Evolutionary conservation across 2,888 invertebrate species (phyloP).

Genomic region (Herminia tarsipennalis): DNA sequence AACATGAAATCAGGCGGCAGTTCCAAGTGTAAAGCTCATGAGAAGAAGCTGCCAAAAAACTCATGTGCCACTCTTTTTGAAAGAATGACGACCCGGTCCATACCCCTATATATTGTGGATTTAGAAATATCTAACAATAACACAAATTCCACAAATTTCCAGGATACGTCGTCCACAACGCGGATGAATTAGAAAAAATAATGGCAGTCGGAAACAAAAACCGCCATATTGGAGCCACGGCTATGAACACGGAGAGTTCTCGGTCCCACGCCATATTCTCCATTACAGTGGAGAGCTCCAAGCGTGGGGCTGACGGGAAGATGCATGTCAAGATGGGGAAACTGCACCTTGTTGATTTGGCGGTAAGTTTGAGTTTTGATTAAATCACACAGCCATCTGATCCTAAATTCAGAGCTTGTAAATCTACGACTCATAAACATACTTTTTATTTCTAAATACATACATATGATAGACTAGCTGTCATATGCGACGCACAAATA

Average conservation of each 20-base stretch:
- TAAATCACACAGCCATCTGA: no score
- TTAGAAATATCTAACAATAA: neutral
- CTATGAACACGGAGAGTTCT: slow-evolving; percentile 99
- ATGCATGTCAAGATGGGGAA: slow-evolving; percentile 98
- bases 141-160: slow-evolving; percentile 49
- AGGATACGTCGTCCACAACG: slow-evolving; percentile 98
- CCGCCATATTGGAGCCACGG: slow-evolving; percentile 91
- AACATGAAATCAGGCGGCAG: no score
- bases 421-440: no score
- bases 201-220: slow-evolving; percentile 99
- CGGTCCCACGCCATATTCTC: slow-evolving; percentile 99
- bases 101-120: neutral
- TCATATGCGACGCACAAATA: no score
- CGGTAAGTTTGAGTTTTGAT: slow-evolving; percentile 87
- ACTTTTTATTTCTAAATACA: no score
- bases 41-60: no score
- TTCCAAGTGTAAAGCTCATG: no score
- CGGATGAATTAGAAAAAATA: slow-evolving; percentile 96
- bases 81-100: no score
- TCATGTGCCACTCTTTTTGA: no score
- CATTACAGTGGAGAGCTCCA: slow-evolving; percentile 98
- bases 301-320: slow-evolving; percentile 91
- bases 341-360: slow-evolving; percentile 98
- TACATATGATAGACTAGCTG: no score
- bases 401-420: no score